Base-by-base conservation (phyloP, 2,797 vertebrate genomes). In the Clarias pachynema region DNA sequence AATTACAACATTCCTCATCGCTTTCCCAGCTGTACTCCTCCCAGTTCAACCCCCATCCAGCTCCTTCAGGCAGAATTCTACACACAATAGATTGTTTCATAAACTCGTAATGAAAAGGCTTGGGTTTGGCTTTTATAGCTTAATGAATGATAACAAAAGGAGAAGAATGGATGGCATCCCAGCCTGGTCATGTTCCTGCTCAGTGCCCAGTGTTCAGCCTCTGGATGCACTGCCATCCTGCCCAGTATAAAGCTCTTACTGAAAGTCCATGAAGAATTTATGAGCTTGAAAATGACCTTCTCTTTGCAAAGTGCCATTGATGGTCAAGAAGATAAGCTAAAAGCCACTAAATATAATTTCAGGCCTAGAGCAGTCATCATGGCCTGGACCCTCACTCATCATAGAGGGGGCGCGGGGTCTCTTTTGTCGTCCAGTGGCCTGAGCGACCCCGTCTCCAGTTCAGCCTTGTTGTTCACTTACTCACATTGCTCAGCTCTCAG, bases 1-100 rank as follows among this genome's bases (percentile, higher is more conserved):
- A 93, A 93, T 94, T 90, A 89, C 91, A 91, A 92, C 91, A 95
- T 96, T 95, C 91, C 92, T 93, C 85, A 78, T 83, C 86, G 88
- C 88, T 95, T 96, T 95, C 92, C 94, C 95, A 95, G 94, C 92
- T 74, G 79, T 69, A 88, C 87, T 83, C 80, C 87, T 81, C 20
- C 65, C 29, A 57, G 14, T 49, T 59, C 87, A 65, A 79, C 16
- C 6, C 16, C 65, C 66, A 49, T 44, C 37, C n/a, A 9, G 18
- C 3, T 40, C 34, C 34, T 79, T 80, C 83, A 88, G 84, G 84
- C 89, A 86, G 84, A 56, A 87, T 85, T 89, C 89, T 90, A 86
- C 91, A 93, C 91, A 87, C 88, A 88, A 88, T 85, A 91, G 89
- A 12, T 68, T 84, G 49, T 79, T 69, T 69, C 60, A 60, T 37